Base-by-base conservation (phyloP, 2,797 vertebrate species). In the Lophius americanus region DNA sequence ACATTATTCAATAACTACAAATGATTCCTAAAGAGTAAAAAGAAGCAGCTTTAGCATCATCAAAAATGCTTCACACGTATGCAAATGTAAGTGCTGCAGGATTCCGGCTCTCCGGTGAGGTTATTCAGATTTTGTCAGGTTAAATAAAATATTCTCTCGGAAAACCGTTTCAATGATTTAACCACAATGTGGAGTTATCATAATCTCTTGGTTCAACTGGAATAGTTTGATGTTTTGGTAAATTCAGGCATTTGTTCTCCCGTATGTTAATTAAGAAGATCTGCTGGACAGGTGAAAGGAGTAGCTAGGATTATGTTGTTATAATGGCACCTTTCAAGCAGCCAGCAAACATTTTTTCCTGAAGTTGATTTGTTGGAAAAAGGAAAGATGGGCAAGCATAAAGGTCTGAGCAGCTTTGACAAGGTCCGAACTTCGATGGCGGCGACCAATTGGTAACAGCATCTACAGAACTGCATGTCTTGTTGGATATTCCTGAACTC, bases 81-180 rank as follows among this genome's bases (percentile, higher is more conserved):
- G 7, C 39, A 64, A 36, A 44, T 12, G 14, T 50, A 36, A 47
- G 14, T 46, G 44, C 23, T 57, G 23, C 35, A 51, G 23, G 4
- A 51, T 37, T 38, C 35, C 42, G 13, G 9, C 13, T 4, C 12
- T 14, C 38, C 9, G 32, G 42, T 53, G 51, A 50, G 9, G 58
- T 49, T 46, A 13, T 1, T 58, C 60, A 62, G 33, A 9, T 66
- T 68, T 66, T 14, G 7, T 67, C 46, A 49, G 33, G 44, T 52
- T 1, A 33, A 58, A 53, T 13, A 10, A 52, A 51, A 57, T 39
- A 38, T 50, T 53, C 32, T 5, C 6, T 52, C 57, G 42, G 9
- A 54, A 49, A 23, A 38, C 6, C 39, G 3, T 35, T 39, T 9
- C 13, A 50, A 49, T 8, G 23, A 5, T 60, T 35, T 47, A 2